These are phyloP conservation scores for Aurelia sp. DNA, from an alignment of 30 jellyfish, hydroid and myxozoan species.

Conservation along the genomic window DNA sequence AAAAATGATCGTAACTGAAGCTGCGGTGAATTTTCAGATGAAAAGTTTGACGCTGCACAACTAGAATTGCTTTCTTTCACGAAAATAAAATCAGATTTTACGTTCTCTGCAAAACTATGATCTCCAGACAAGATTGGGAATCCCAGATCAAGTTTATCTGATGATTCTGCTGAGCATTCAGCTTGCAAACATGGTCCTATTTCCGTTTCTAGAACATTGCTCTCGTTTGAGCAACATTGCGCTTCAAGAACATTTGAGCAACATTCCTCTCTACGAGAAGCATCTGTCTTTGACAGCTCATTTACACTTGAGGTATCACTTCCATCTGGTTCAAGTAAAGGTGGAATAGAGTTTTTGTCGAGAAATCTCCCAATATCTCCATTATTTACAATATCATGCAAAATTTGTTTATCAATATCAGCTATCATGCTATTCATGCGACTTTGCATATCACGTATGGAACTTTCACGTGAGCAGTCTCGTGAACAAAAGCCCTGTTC, in stretches of 20 bases:
- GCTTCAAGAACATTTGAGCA: not conserved
- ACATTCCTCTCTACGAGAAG: not conserved
- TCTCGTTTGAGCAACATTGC: not conserved
- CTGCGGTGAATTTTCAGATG: not conserved
- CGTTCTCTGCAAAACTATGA: not conserved
- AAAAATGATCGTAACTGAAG: not conserved
- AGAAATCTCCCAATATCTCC: not conserved
- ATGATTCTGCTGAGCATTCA: not conserved
- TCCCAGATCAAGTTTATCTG: not conserved
- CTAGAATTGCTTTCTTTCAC: not conserved
- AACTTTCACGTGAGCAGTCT: not conserved
- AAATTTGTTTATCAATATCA: constrained; percentile 46
- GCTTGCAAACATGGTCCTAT: not conserved
- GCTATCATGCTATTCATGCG: constrained; percentile 33
- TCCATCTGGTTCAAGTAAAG: not conserved
- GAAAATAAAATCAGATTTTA: not conserved
- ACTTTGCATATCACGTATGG: constrained; percentile 17
- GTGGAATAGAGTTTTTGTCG: constrained; percentile 1
- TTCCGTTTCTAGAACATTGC: not conserved
- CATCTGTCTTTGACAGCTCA: not conserved
- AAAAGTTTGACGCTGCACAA: not conserved
- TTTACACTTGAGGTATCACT: constrained; percentile 1
- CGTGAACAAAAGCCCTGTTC: not conserved
- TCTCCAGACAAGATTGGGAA: not conserved
- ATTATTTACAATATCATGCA: constrained; percentile 27